Evolutionary conservation across 1,140 invertebrate species (phyloP), one percentile per base, ranked within the genome.

Genomic region (Drosophila sp.): DNA sequence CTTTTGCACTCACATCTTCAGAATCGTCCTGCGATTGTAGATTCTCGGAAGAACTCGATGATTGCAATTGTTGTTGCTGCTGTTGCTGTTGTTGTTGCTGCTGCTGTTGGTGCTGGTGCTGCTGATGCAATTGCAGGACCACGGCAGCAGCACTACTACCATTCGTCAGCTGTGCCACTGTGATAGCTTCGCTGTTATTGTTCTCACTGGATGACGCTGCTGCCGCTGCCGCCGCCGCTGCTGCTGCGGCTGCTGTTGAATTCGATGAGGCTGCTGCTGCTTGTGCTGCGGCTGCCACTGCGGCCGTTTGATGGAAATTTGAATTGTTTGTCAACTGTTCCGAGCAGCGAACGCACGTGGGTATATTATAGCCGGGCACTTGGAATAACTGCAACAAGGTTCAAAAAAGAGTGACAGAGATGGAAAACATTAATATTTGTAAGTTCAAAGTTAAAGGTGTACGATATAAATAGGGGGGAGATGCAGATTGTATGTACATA

Each of bases 311-410:
- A 91, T 91, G 91, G 60, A 91, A 91, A 63, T 84, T 91, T 27
- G 86, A 74, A 68, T 91, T 92, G 66, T 76, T 89, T 63, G 91
- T 92, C 70, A 92, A 81, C 80, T 91, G 91, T 73, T 92, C 91
- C 32, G 91, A 92, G 79, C 91, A 92, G 80, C 91, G 91, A 23
- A 90, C 90, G 90, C 91, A 92, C 71, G 91, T 92, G 72, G 91
- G 91, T 84, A 92, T 90, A 76, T 89, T 92, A 81, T 92, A 92
- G 64, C 91, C 91, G 71, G 91, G 90, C 66, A 92, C 91, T 81
- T 92, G 91, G 67, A 92, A 92, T 74, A 92, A 76, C 91, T 92
- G 82, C 30, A 80, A 83, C 44, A 50, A 50, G 44, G 30, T 47
- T 66, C 25, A 76, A 65, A 47, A 50, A 65, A 47, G 44, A 68